These are phyloP conservation scores for Nothobranchius furzeri DNA, from an alignment of 2,113 vertebrate genomes.

Conservation along the genomic window DNA sequence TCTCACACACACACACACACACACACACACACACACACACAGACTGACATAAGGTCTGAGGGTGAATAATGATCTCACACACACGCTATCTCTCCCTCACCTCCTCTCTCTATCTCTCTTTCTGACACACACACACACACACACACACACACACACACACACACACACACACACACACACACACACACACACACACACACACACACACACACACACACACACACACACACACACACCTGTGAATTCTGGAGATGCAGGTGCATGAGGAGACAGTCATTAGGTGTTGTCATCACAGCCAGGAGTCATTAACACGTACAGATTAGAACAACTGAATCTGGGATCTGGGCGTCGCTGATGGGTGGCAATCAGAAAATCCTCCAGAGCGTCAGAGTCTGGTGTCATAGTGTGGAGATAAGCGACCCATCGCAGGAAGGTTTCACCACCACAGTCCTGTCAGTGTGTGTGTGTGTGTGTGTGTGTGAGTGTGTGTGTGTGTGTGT, in stretches of 20 bases:
- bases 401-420: too few species aligned
- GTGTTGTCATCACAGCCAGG: conserved; percentile 30
- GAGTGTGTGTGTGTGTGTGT: too few species aligned
- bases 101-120: too few species aligned
- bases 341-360: too few species aligned
- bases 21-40: conserved; percentile 31
- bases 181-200: background rate
- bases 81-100: background rate
- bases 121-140: background rate
- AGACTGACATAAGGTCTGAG: conserved; percentile 49
- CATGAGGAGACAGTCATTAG: conserved; percentile 19
- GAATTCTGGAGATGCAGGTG: background rate
- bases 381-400: background rate
- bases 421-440: too few species aligned
- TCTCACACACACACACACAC: conserved; percentile 34
- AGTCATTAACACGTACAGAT: conserved; percentile 35
- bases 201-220: background rate
- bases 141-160: background rate
- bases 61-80: conserved; percentile 19
- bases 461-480: too few species aligned
- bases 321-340: background rate
- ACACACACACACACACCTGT: background rate
- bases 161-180: background rate
- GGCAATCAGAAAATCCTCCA: background rate
- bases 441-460: too few species aligned